Conservation (phyloP, 2,888 invertebrate genomes). For the Mycalesis mineus region DNA sequence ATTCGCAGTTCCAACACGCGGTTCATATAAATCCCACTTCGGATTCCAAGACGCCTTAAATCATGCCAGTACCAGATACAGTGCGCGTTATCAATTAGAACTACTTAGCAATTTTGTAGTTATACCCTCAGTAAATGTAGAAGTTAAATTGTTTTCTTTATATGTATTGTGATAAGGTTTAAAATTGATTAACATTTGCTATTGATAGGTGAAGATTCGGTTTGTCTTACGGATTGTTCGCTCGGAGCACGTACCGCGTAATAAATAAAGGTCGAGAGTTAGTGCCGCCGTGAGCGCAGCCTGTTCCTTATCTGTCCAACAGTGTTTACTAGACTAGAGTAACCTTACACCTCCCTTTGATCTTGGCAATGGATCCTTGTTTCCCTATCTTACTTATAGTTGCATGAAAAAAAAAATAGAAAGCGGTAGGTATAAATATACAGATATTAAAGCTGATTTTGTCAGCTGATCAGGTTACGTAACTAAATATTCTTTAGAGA, state of each 20-base stretch:
- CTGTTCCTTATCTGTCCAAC: conserved; percentile 61
- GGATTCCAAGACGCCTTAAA: conserved; percentile 61
- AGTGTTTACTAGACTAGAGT: conserved; percentile 52
- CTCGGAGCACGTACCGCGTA: conserved; percentile 65
- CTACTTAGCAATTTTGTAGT: conserved; percentile 41
- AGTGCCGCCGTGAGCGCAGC: conserved; percentile 55
- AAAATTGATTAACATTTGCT: conserved; percentile 32
- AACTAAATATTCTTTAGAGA: no score
- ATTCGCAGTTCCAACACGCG: conserved; percentile 33
- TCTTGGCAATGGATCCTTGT: conserved; percentile 28
- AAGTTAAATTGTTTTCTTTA: conserved; percentile 25
- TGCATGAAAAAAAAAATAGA: not conserved
- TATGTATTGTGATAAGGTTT: conserved; percentile 29
- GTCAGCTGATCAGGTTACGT: no score
- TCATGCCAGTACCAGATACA: conserved; percentile 68
- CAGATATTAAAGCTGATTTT: no score
- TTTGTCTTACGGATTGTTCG: conserved; percentile 48
- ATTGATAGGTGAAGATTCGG: conserved; percentile 32
- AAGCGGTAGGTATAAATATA: no score
- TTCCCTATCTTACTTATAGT: not conserved
- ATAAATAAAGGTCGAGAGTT: conserved; percentile 70
- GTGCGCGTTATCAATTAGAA: conserved; percentile 67
- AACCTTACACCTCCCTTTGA: conserved; percentile 58
- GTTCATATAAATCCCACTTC: conserved; percentile 53
- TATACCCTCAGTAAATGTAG: conserved; percentile 21